Evolutionary conservation across 30 jellyfish, hydroid and myxozoan species (phyloP).

Genomic region (Euphysa ruthae): DNA sequence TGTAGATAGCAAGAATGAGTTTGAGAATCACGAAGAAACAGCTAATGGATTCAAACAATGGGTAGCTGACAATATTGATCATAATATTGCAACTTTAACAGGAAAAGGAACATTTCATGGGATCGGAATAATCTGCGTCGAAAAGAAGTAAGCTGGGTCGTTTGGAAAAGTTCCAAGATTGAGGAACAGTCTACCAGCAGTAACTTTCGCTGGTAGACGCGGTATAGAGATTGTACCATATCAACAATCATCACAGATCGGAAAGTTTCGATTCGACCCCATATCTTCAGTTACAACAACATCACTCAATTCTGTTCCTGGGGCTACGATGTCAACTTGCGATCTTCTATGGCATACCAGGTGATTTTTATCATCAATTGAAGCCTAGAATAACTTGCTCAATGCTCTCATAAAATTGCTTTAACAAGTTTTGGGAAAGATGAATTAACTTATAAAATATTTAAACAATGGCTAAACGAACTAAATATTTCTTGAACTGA

Average conservation of each 20-base stretch:
- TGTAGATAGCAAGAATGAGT: neutral
- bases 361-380: too few species aligned
- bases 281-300: neutral
- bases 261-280: neutral
- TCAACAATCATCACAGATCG: neutral
- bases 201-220: neutral
- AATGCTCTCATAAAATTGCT: too few species aligned
- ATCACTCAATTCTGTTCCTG: neutral
- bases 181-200: slow-evolving; percentile 12
- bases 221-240: slow-evolving; percentile 13
- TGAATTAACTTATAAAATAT: too few species aligned
- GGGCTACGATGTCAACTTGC: too few species aligned
- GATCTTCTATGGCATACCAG: too few species aligned
- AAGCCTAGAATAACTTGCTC: too few species aligned
- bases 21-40: too few species aligned
- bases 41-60: slow-evolving; percentile 3
- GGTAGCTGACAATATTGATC: slow-evolving; percentile 16
- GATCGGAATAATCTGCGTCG: slow-evolving; percentile 7
- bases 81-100: slow-evolving; percentile 7
- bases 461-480: too few species aligned
- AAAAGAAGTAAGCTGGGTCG: slow-evolving; percentile 9
- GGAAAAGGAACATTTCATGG: slow-evolving; percentile 11
- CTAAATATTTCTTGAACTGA: too few species aligned
- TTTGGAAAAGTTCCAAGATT: slow-evolving; percentile 17
- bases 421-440: too few species aligned